A percentile compares a stretch with the other conserved stretches of the same genome.
Conservation (phyloP, 1,140 invertebrate genomes). For the Diabrotica virgifera region DNA sequence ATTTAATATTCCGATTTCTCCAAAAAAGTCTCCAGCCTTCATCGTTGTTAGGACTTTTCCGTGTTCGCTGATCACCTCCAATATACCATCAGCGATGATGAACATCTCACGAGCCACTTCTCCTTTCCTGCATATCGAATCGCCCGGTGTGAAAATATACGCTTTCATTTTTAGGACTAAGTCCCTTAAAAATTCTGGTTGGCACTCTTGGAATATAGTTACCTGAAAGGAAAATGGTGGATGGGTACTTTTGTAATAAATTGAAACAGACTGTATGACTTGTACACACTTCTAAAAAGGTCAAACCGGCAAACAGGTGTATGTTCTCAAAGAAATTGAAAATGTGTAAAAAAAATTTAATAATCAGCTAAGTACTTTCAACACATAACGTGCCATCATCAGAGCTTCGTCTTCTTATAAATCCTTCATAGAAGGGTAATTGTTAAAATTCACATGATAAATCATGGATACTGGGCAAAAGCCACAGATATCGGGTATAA, state of each 20-base stretch:
- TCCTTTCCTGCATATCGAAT: conserved; percentile 92
- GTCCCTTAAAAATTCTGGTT: conserved; percentile 95
- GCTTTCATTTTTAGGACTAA: conserved; percentile 97
- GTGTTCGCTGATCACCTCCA: conserved; percentile 93
- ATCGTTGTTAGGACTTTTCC: conserved; percentile 92
- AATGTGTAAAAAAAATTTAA: too few relatives aligned
- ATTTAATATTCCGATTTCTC: conserved; percentile 96
- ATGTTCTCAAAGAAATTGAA: too few relatives aligned
- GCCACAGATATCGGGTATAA: too few relatives aligned
- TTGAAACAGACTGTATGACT: too few relatives aligned
- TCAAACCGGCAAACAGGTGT: too few relatives aligned
- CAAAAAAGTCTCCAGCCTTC: conserved; percentile 97
- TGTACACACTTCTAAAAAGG: too few relatives aligned
- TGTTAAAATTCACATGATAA: too few relatives aligned
- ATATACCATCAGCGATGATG: conserved; percentile 94
- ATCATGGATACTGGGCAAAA: too few relatives aligned
- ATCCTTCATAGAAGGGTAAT: too few relatives aligned
- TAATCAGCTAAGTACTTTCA: too few relatives aligned
- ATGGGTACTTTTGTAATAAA: not conserved
- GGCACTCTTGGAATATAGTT: conserved; percentile 89
- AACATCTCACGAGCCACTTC: conserved; percentile 90
- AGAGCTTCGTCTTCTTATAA: too few relatives aligned
- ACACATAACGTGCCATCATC: too few relatives aligned
- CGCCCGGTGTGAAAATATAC: conserved; percentile 95
- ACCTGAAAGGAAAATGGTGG: conserved; percentile 54